phyloP scores from a whole-genome alignment of 1,140 invertebrate genomes.

The Drosophila busckii region DNA sequence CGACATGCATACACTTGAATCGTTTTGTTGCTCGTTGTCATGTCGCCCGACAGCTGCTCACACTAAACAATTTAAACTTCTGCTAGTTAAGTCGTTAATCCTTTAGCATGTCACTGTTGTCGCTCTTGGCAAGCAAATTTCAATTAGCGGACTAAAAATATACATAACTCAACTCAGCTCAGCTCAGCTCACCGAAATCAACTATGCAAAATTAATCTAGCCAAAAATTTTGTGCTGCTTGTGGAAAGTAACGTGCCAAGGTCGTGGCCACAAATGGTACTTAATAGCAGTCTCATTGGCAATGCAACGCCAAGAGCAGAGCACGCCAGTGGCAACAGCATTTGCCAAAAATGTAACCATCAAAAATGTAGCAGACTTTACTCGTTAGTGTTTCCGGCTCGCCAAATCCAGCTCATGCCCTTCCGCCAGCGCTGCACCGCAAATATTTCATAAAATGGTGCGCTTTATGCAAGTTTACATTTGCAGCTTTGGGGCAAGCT shows the following conservation, averaged over 20 bases:
- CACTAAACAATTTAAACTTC: conserved; percentile 54
- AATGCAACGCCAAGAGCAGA: conserved; percentile 13
- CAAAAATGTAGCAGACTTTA: conserved; percentile 46
- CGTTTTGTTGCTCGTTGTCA: conserved; percentile 8
- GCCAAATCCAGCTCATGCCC: conserved; percentile 1
- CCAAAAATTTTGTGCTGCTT: too few relatives aligned
- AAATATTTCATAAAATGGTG: conserved; percentile 44
- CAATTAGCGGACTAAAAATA: conserved; percentile 42
- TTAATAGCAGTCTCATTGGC: conserved; percentile 12
- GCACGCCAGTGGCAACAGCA: conserved; percentile 11
- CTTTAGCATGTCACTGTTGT: conserved; percentile 34
- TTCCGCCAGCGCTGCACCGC: conserved; percentile 11
- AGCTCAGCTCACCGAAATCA: conserved; percentile 15
- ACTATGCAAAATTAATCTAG: conserved; percentile 46
- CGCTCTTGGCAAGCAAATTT: conserved; percentile 39
- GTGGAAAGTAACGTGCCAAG: too few relatives aligned
- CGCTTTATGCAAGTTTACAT: conserved; percentile 26
- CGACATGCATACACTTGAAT: neutral
- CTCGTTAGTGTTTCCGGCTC: conserved; percentile 57
- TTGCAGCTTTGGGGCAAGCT: conserved; percentile 2
- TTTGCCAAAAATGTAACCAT: conserved; percentile 36
- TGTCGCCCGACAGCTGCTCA: conserved; percentile 30
- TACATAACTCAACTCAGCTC: too few relatives aligned
- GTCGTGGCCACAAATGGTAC: conserved; percentile 10
- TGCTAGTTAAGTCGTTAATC: conserved; percentile 48